phyloP scores from a whole-genome alignment of 2,797 vertebrate genomes.

The Botia almorhae region DNA sequence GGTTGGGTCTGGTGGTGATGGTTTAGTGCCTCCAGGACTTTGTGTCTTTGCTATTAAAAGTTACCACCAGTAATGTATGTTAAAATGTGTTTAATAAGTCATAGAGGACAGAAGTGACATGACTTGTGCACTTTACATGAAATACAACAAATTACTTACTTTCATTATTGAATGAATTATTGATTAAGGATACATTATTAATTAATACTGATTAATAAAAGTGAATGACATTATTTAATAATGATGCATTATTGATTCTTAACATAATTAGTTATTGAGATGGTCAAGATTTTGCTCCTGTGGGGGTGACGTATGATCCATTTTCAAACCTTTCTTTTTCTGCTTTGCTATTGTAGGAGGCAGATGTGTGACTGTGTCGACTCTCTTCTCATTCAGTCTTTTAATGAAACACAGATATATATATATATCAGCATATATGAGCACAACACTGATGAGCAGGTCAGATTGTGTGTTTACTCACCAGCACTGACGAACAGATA shows the following conservation, averaged over 20 bases:
- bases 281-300: not conserved
- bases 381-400: slow-evolving; percentile 30
- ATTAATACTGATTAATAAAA: not conserved
- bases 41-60: not conserved
- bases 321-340: slow-evolving; percentile 38
- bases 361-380: slow-evolving; percentile 15
- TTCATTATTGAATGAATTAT: not conserved
- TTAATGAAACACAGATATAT: slow-evolving; percentile 4
- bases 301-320: not conserved
- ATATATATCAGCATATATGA: not conserved
- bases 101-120: not conserved
- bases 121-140: not conserved
- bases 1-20: not conserved
- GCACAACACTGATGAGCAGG: not conserved
- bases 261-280: not conserved
- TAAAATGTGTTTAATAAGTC: not conserved
- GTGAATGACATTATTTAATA: not conserved
- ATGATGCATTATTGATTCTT: not conserved
- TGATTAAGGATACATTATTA: not conserved
- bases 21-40: not conserved
- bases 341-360: slow-evolving; percentile 10
- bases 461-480: slow-evolving; percentile 53
- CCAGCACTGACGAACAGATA: slow-evolving; percentile 73
- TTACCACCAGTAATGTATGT: not conserved
- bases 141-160: too few species aligned